Evolutionary conservation across 2,113 vertebrate species (phyloP), one percentile per base, ranked within the genome.

Genomic region (Neopipo cinnamomea): DNA sequence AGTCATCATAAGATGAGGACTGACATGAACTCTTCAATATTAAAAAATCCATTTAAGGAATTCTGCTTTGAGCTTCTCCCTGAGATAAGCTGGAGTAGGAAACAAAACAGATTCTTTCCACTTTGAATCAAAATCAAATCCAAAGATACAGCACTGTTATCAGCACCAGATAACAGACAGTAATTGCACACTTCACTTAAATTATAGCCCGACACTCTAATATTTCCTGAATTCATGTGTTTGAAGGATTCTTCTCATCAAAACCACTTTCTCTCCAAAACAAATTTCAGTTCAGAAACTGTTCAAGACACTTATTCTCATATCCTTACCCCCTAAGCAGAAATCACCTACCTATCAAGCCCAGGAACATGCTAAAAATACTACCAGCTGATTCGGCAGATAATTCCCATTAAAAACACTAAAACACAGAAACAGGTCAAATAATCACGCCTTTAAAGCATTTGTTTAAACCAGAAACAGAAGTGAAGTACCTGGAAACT

Each of bases 401-500:
- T 28, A 63, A 65, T 37, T 80, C 59, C 55, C 58, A 44, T 18
- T 24, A 65, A n/a, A 91, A 89, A 41, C 2, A 63, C 11, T 3
- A 17, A 41, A 66, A 14, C 42, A 31, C 39, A 83, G 33, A 53
- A 68, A 13, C 4, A 30, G 61, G 39, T 44, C 23, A 53, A 75
- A 71, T 5, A 46, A 10, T 2, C 8, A 17, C 1, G 6, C 2
- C 67, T 68, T 67, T 33, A 65, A 80, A 59, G 30, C 37, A 42
- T 19, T 78, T 56, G 24, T 53, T 94, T 85, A 49, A 85, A 31
- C 9, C 10, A 55, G n/a, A 70, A 80, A 53, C 21, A 85, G 42
- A 83, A 62, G 53, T 14, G 35, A 77, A 31, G 66, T 98, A 99
- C 99, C 99, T 99, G 99, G 99, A 85, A 99, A 99, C 98, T 99